These are phyloP conservation scores for Onthophagus sagittarius DNA, from an alignment of 2,888 invertebrate species.

Conservation along the genomic window DNA sequence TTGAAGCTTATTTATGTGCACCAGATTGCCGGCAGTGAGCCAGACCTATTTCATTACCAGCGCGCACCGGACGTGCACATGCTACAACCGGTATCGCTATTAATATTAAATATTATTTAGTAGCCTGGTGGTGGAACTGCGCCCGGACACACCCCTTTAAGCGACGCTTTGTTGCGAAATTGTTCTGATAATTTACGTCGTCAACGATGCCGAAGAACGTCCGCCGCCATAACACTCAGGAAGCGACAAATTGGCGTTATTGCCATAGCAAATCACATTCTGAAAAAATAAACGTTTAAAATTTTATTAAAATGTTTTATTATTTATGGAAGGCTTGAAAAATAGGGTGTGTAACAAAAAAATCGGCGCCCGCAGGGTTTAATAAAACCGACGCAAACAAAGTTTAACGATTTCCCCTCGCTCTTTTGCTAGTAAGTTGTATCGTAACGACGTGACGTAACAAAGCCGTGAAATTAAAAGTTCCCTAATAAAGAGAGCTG, in stretches of 20 bases:
- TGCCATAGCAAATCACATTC: neutral
- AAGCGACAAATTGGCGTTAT: neutral
- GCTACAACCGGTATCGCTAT: neutral
- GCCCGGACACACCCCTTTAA: neutral
- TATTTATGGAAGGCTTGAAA: neutral
- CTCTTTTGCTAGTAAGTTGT: neutral
- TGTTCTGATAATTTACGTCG: neutral
- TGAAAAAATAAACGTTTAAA: no score
- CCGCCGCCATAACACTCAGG: neutral
- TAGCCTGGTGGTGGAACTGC: neutral
- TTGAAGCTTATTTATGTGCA: slow-evolving; percentile 11
- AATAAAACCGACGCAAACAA: neutral
- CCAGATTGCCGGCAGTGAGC: slow-evolving; percentile 4
- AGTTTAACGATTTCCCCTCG: neutral
- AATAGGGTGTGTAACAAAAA: neutral
- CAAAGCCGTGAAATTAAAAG: neutral
- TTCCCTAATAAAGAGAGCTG: neutral
- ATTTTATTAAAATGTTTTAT: neutral
- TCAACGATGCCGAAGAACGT: neutral
- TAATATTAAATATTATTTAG: neutral
- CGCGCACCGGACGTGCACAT: neutral
- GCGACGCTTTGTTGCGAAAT: neutral
- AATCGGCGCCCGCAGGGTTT: neutral
- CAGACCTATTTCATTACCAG: neutral
- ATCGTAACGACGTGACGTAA: neutral